Percentiles rank a stretch among this genome's conserved stretches.
Evolutionary conservation across 1,140 invertebrate genomes (phyloP).

Genomic region (Atta texana): DNA sequence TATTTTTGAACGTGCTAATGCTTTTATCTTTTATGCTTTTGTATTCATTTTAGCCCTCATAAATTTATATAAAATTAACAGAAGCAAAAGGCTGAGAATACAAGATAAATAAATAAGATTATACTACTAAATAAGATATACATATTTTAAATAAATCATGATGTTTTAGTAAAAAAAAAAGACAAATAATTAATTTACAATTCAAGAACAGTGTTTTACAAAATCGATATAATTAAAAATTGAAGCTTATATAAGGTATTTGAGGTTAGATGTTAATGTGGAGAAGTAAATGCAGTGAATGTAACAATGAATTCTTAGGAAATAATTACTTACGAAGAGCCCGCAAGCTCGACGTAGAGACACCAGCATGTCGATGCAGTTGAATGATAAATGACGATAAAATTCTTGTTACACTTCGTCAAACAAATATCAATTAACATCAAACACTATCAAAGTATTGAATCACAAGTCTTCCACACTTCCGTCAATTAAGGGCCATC

Average conservation of each 20-base stretch:
- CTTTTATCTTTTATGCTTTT: neutral
- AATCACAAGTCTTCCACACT: too few relatives aligned
- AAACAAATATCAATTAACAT: too few relatives aligned
- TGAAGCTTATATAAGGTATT: conserved; percentile 68
- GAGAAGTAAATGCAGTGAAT: conserved; percentile 1
- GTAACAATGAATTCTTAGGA: conserved; percentile 10
- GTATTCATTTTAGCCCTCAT: neutral
- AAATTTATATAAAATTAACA: neutral
- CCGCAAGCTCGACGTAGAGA: conserved; percentile 70
- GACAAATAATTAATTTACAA: neutral
- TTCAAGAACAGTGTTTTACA: neutral
- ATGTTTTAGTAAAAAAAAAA: neutral
- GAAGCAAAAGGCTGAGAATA: neutral
- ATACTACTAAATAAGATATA: neutral
- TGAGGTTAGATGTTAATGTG: conserved; percentile 35
- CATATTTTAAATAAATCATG: neutral
- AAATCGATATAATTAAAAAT: conserved; percentile 1
- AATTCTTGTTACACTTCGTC: neutral
- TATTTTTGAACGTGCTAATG: conserved; percentile 11
- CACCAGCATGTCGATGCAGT: conserved; percentile 67
- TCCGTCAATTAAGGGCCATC: too few relatives aligned
- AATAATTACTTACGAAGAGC: conserved; percentile 69
- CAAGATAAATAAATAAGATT: too few relatives aligned
- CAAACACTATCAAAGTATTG: too few relatives aligned
- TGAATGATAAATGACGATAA: neutral